Evolutionary conservation across 2,888 invertebrate genomes (phyloP), one percentile per base, ranked within the genome.

Genomic region (Anagyrus pseudococci): DNA sequence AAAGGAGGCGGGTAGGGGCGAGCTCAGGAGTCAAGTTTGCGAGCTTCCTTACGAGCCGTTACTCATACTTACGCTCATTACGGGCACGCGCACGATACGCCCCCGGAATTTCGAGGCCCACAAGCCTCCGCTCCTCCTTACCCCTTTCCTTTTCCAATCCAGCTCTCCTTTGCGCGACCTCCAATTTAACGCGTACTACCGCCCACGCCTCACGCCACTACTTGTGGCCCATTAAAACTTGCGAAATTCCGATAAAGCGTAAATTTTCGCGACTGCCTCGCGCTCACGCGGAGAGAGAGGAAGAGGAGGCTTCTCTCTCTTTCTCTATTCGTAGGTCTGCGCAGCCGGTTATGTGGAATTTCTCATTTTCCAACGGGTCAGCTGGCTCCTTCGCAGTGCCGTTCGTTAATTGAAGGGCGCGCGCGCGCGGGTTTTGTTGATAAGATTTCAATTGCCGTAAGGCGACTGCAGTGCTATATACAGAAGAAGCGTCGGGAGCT

Each of bases 21-120:
- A 67, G 13, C 40, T 4, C n/a, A n/a, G 2, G 67, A 70, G 68
- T 68, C 66, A 70, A 71, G 68, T 69, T 70, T 67, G 29, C 13
- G 63, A 66, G 64, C 61, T 65, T 69, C 41, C 41, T 61, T 62
- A 52, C 53, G 62, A 66, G 63, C 67, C 69, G 66, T 70, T 70
- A 68, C 65, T 70, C 68, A 65, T 67, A 67, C 64, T 67, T 68
- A 68, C 53, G 58, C 65, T 69, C 64, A 63, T 69, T 71, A 69
- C 52, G 58, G 62, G 60, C 61, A 54, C 26, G 56, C 49, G 58
- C 55, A 20, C 13, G 49, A 62, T 60, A 60, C 53, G 60, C 48
- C 48, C 40, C 22, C 23, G 50, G 61, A 61, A 58, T 59, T 62
- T 56, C 54, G 47, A 56, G 54, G 55, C 40, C 52, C 29, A 10